phyloP scores from a whole-genome alignment of 1,140 invertebrate genomes.

The Bombyx mandarina region DNA sequence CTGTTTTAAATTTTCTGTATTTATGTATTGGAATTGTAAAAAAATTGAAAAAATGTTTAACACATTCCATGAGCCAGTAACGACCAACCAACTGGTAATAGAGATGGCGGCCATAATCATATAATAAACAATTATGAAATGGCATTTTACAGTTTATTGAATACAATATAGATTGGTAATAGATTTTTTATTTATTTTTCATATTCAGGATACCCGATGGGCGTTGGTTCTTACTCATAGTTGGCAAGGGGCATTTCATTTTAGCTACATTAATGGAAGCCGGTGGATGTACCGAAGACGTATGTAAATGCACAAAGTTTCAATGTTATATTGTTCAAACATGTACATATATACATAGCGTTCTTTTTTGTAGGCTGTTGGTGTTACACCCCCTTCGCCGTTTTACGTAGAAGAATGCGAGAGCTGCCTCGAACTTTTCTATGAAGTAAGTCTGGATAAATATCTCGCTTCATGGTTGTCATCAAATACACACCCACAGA shows the following conservation, averaged over 20 bases:
- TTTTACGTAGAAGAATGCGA: constrained; percentile 70
- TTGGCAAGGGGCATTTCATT: constrained; percentile 80
- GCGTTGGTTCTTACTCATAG: constrained; percentile 80
- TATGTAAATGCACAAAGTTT: constrained; percentile 22
- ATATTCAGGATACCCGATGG: constrained; percentile 69
- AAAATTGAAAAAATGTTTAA: too few relatives aligned
- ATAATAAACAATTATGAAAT: too few relatives aligned
- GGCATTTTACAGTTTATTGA: neutral
- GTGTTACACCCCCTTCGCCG: constrained; percentile 54
- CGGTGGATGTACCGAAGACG: constrained; percentile 67
- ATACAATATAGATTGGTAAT: neutral
- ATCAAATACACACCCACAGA: constrained; percentile 56
- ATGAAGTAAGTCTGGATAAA: constrained; percentile 61
- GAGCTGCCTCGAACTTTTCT: constrained; percentile 60
- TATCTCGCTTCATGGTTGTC: constrained; percentile 54
- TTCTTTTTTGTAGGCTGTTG: constrained; percentile 37
- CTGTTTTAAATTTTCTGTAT: too few relatives aligned
- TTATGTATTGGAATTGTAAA: too few relatives aligned
- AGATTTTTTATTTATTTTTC: constrained; percentile 1
- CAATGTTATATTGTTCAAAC: neutral
- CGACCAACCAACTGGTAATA: too few relatives aligned
- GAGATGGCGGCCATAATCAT: too few relatives aligned
- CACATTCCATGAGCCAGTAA: too few relatives aligned
- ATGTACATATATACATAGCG: constrained; percentile 1
- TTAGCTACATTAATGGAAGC: constrained; percentile 81